Conservation (phyloP, 2,113 vertebrate species). For the Cryptotis parvus region DNA sequence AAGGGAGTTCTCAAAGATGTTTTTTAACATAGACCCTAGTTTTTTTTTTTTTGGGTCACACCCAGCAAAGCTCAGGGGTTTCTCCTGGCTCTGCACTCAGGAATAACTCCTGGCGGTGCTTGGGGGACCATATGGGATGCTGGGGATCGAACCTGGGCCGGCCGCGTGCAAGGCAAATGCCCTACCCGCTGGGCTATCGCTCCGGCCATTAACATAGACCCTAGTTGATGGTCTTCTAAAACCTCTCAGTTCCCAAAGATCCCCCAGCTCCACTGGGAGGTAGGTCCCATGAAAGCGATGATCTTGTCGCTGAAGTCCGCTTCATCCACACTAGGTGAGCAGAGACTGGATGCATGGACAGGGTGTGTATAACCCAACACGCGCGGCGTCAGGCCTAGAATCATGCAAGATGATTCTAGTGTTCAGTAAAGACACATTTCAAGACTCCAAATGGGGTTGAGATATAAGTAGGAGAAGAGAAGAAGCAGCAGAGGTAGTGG, state of each 20-base stretch:
- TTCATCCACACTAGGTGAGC: too few species aligned
- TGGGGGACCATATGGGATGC: too few species aligned
- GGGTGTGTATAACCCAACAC: neutral
- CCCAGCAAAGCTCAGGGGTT: too few species aligned
- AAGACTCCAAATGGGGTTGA: neutral
- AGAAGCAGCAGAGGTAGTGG: conserved; percentile 8
- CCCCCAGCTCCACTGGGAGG: neutral
- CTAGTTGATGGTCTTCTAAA: neutral
- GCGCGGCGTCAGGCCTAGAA: neutral
- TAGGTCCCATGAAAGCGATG: neutral
- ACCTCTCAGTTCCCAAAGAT: neutral
- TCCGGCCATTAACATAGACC: neutral
- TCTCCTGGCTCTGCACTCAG: too few species aligned
- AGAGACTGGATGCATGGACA: neutral
- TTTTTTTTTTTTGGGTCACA: too few species aligned
- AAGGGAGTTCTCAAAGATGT: too few species aligned
- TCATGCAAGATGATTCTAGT: neutral
- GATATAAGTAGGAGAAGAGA: neutral
- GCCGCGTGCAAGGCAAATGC: too few species aligned
- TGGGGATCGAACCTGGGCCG: too few species aligned
- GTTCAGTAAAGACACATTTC: neutral
- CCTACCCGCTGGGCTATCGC: too few species aligned
- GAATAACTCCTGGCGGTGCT: too few species aligned
- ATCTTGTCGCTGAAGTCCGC: neutral
- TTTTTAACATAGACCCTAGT: too few species aligned